A percentile compares a stretch with the other conserved stretches of the same genome.
Conservation (phyloP, 2,113 vertebrate species). For the Cricetomys ansorgei region DNA sequence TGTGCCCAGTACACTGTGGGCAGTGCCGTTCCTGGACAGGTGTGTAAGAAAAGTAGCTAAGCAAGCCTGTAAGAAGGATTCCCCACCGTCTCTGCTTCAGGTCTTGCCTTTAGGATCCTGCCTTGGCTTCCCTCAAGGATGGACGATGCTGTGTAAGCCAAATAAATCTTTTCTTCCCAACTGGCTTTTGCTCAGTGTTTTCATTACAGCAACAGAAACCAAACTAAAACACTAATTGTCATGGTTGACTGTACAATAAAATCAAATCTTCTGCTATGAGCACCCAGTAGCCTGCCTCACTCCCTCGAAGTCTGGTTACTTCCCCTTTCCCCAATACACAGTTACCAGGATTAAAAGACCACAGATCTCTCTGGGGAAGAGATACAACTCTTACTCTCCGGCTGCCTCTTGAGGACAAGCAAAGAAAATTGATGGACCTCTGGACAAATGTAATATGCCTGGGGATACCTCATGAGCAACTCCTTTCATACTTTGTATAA, state of each 20-base stretch:
- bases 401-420: neutral
- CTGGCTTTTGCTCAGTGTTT: too few relatives aligned
- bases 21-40: too few relatives aligned
- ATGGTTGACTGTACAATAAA: neutral
- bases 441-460: neutral
- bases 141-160: too few relatives aligned
- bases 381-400: neutral
- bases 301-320: neutral
- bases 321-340: neutral
- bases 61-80: too few relatives aligned
- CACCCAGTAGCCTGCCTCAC: neutral
- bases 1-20: too few relatives aligned
- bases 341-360: neutral
- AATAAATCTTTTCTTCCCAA: too few relatives aligned
- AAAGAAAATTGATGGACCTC: slow-evolving; percentile 3
- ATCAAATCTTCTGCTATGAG: neutral
- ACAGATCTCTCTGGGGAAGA: neutral
- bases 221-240: too few relatives aligned
- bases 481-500: neutral
- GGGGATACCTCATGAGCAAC: neutral
- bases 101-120: too few relatives aligned
- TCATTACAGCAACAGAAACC: too few relatives aligned
- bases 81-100: too few relatives aligned
- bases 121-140: too few relatives aligned
- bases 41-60: too few relatives aligned